Evolutionary conservation across 2,888 invertebrate genomes (phyloP).

Genomic region (Aspidiotus rigidus): DNA sequence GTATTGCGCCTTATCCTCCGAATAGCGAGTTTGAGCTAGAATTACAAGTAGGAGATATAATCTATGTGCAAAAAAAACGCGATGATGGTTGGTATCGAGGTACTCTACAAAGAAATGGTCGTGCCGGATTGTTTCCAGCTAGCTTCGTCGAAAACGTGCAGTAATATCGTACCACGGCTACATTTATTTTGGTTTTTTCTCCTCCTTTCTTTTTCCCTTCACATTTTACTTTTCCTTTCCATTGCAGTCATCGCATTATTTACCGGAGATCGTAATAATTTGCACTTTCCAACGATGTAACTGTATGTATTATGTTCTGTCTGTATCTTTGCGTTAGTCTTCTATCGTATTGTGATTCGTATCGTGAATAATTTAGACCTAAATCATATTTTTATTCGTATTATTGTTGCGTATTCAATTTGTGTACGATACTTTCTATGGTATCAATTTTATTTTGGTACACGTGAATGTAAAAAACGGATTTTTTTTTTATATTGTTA

Average conservation of each 20-base stretch:
- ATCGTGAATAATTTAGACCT: too few relatives aligned
- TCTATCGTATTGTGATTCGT: too few relatives aligned
- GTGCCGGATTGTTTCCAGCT: conserved; percentile 88
- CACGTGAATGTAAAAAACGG: too few relatives aligned
- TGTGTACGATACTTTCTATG: too few relatives aligned
- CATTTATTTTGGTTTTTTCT: conserved; percentile 9
- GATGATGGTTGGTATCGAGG: conserved; percentile 96
- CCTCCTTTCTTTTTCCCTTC: neutral
- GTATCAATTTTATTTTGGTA: too few relatives aligned
- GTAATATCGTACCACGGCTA: neutral
- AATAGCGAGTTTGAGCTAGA: conserved; percentile 89
- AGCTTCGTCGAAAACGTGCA: conserved; percentile 68
- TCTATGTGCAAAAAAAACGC: conserved; percentile 81
- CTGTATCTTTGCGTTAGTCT: too few relatives aligned
- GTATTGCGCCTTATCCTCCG: conserved; percentile 88
- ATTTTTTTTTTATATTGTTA: too few relatives aligned
- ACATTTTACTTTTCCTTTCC: conserved; percentile 9
- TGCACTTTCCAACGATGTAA: too few relatives aligned
- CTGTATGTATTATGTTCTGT: too few relatives aligned
- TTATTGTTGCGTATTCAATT: too few relatives aligned
- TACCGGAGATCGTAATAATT: conserved; percentile 9
- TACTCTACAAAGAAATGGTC: conserved; percentile 77
- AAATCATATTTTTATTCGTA: too few relatives aligned
- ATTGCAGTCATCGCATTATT: conserved; percentile 5
- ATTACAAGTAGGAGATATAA: conserved; percentile 79